Base-by-base conservation (phyloP, 2,113 vertebrate species). In the Arizona elegans region DNA sequence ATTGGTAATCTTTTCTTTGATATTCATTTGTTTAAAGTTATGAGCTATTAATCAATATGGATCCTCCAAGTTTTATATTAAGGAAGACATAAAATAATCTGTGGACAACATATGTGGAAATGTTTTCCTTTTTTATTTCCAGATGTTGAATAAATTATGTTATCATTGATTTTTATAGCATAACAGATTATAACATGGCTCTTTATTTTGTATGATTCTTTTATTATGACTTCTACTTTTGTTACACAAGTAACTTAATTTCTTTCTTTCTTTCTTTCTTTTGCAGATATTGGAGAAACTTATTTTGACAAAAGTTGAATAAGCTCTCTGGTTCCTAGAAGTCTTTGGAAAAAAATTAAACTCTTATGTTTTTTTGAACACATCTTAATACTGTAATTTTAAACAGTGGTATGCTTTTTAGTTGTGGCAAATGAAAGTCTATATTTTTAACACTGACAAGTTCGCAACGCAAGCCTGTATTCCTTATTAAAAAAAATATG, bases 261-360 rank as follows among this genome's bases (percentile, higher is more conserved):
- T 95, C 8, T 43, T 54, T 94, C 94, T 96, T 95, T 92, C 8
- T 43, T 54, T 94, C n/a, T n/a, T n/a, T n/a, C n/a, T n/a, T n/a
- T 62, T 95, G 90, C 90, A 97, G 96, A 70, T 95, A 92, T 90
- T 94, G 94, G 92, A 95, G 92, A 96, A 94, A 87, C 95, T 96
- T 94, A 92, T 91, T 94, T 62, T 21, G 88, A 81, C 13, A 10
- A 94, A 96, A 86, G 87, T 88, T 88, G 47, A 96, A 91, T 19
- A 89, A 86, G 90, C 50, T 56, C 70, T 95, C 93, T 92, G 95
- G 54, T 92, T 93, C 59, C 62, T 19, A 96, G 26, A 56, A 93
- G 13, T 52, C 21, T 91, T 94, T 90, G 94, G 92, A 87, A 92
- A 95, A 92, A 56, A 70, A 29, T 86, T 58, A 86, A 26, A 11